Conservation (phyloP, 2,113 vertebrate species). For the Dolichotis patagonum region DNA sequence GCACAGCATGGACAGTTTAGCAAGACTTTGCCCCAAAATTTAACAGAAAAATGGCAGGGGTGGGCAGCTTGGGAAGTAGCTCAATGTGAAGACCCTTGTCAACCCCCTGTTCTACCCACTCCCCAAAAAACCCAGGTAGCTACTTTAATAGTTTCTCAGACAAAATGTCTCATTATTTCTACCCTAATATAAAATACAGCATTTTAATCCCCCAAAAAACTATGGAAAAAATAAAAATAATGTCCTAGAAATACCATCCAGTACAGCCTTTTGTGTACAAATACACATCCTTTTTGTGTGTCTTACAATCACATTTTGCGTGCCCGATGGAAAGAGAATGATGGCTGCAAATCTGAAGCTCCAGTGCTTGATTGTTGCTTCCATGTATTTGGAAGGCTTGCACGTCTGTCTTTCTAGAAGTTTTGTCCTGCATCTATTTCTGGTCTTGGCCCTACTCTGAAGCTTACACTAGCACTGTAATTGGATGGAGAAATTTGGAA, state of each 20-base stretch:
- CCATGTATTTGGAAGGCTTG: not conserved
- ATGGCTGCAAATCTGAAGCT: not conserved
- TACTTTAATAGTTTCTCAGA: not conserved
- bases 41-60: not conserved
- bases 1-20: not conserved
- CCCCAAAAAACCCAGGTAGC: not conserved
- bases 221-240: not conserved
- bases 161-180: not conserved
- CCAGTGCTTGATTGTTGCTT: not conserved
- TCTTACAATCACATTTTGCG: not conserved
- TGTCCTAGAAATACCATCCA: not conserved
- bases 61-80: not conserved
- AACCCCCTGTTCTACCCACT: not conserved
- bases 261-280: not conserved
- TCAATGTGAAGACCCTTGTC: not conserved
- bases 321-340: slow-evolving; percentile 1
- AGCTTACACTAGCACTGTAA: not conserved
- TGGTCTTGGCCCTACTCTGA: not conserved
- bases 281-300: not conserved
- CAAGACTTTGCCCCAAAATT: not conserved
- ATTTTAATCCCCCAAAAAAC: not conserved
- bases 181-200: slow-evolving; percentile 24
- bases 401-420: not conserved
- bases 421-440: not conserved
- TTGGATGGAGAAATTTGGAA: not conserved